Conservation (phyloP, 2,888 invertebrate genomes). For the Monoplex corrugatus region DNA sequence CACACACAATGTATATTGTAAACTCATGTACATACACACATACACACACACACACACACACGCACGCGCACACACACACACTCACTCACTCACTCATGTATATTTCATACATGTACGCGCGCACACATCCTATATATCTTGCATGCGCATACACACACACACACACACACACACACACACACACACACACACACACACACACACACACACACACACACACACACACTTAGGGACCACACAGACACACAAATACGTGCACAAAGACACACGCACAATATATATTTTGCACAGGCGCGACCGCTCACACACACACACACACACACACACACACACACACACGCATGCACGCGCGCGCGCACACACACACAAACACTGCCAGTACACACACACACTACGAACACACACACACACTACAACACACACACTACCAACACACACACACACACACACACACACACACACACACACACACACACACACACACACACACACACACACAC, state of each 20-base stretch:
- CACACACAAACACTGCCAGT: too few species aligned
- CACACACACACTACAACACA: not conserved
- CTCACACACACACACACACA: not conserved
- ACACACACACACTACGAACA: not conserved
- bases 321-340: not conserved
- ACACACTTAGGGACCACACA: too few species aligned
- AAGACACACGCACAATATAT: not conserved
- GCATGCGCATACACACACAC: not conserved
- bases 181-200: constrained; percentile 13
- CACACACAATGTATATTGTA: too few species aligned
- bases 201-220: too few species aligned
- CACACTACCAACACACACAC: not conserved
- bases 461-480: not conserved
- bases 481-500: not conserved
- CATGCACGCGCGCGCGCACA: not conserved
- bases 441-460: not conserved
- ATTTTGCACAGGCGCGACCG: not conserved
- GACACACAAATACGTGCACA: not conserved
- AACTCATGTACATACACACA: not conserved
- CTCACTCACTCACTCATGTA: not conserved
- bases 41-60: constrained; percentile 13
- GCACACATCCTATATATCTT: not conserved
- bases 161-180: constrained; percentile 13
- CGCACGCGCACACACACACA: not conserved
- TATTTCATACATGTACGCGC: not conserved